Base-by-base conservation (phyloP, 1,140 invertebrate species). In the Sycophaga agraensis region DNA sequence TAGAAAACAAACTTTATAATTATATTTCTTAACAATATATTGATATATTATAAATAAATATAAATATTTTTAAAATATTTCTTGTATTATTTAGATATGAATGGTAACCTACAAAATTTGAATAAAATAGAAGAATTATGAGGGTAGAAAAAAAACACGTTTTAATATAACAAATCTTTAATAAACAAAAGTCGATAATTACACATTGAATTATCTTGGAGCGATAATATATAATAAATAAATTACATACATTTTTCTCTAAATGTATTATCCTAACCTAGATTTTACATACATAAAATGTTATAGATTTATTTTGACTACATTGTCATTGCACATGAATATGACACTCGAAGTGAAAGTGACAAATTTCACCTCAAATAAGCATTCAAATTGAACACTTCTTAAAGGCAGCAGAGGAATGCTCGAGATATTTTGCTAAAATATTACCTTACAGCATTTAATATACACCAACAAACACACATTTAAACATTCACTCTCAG, bases 361-460 rank as follows among this genome's bases (percentile, higher is more conserved):
- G 17, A 56, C 21, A 49, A 24, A 55, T 55, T 63, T 45, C 48
- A 59, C 42, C 48, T 42, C 35, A 40, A 43, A 16, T 54, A 8
- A 51, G 40, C 54, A 34, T 59, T 59, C 49, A 59, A 5, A 54
- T 24, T 22, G 51, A 59, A 59, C 49, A 51, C 60, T 2, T n/a
- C n/a, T 64, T 68, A 70, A 74, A 74, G 72, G 72, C 70, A 73
- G 67, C 67, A 63, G 59, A 73, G 73, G 74, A 74, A 76, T 75
- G 73, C 67, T 74, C 51, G 57, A 68, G 26, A 66, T 67, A n/a
- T 68, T 63, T 63, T 34, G 55, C 53, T 60, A 65, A 58, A 72
- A 68, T 39, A 68, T 46, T 65, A n/a, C n/a, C n/a, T n/a, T n/a
- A n/a, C n/a, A n/a, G n/a, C n/a, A n/a, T n/a, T n/a, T n/a, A n/a